Evolutionary conservation across 2,888 invertebrate genomes (phyloP), one percentile per base, ranked within the genome.

Genomic region (Drosophila mettleri): DNA sequence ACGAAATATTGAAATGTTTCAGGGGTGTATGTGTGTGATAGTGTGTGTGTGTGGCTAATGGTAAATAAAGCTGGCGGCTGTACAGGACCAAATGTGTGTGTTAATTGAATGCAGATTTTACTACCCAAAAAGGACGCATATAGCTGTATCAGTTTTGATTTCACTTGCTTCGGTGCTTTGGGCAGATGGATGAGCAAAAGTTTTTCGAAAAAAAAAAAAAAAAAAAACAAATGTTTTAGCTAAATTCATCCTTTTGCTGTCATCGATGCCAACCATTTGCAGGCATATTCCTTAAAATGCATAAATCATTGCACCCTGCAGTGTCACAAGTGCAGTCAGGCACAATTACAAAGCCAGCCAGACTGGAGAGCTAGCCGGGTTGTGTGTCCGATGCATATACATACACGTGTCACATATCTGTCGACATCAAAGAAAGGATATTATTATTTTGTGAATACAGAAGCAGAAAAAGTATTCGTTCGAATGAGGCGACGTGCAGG

Each of bases 361-460:
- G 69, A 70, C 49, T 69, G 38, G 60, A 38, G 27, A 43, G 46
- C 38, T 27, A 31, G 22, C 27, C 8, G 41, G 16, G 31, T 18
- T 45, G 3, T 22, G 12, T 45, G 41, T 64, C n/a, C n/a, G n/a
- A 20, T 43, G 16, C 53, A 18, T 69, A 33, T 46, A 8, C n/a
- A n/a, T n/a, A n/a, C n/a, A n/a, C n/a, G n/a, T 43, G 49, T 59
- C n/a, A 48, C 53, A n/a, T 63, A 68, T 51, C 55, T 74, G 52
- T 61, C 66, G 69, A 68, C 69, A 69, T 75, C 79, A 77, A 73
- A 80, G 74, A 74, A 72, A 73, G 84, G 69, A 81, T 85, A 85
- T 86, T 85, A 85, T 86, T 86, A 85, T 85, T 81, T 81, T 84
- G 84, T 74, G 82, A 74, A 61, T 71, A 73, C 71, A 79, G 86